Conservation (phyloP, 2,797 vertebrate genomes). For the Sphenopsis melanotis region DNA sequence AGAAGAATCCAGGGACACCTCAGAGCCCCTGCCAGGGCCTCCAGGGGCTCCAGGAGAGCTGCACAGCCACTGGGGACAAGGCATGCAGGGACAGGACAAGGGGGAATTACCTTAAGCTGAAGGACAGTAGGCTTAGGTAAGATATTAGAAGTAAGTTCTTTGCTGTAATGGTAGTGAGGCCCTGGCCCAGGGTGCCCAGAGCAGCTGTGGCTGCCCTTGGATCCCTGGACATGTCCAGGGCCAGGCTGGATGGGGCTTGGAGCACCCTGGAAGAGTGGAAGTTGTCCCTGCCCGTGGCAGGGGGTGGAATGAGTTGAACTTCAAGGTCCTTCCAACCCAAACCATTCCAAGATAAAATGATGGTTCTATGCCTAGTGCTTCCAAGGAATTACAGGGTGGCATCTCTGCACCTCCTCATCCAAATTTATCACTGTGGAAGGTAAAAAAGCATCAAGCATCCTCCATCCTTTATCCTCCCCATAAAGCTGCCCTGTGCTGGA, state of each 20-base stretch:
- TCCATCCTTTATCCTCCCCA: not conserved
- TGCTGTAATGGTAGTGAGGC: not conserved
- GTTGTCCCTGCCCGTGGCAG: not conserved
- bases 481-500: not conserved
- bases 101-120: not conserved
- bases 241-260: fast-evolving
- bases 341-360: not conserved
- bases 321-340: not conserved
- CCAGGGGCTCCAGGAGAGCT: not conserved
- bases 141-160: not conserved
- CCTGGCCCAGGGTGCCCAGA: not conserved
- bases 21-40: not conserved
- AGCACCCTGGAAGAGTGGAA: fast-evolving
- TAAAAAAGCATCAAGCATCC: not conserved
- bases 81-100: not conserved
- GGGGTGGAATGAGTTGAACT: fast-evolving
- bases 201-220: not conserved
- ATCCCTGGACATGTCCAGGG: not conserved
- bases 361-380: not conserved
- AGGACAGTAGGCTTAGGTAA: not conserved
- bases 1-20: not conserved
- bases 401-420: not conserved
- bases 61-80: not conserved
- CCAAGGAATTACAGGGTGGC: not conserved
- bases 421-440: too few relatives aligned